Evolutionary conservation across 1,140 invertebrate species (phyloP).

Genomic region (Macrobrachium rosenbergii): DNA sequence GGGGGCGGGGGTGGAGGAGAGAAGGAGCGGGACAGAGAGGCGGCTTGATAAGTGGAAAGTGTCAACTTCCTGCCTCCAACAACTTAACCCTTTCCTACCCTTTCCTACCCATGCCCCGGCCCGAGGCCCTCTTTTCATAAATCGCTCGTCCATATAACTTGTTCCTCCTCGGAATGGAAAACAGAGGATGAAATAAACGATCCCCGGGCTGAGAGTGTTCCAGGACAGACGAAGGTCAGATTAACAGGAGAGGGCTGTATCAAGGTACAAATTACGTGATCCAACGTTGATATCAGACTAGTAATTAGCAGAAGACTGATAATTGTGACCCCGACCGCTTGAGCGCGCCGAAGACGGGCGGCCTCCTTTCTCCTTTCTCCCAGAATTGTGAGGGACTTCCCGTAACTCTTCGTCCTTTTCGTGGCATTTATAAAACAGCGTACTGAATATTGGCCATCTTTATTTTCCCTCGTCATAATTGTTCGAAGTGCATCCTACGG

Average conservation of each 20-base stretch:
- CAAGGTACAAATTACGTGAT: constrained; percentile 64
- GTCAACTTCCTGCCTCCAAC: not conserved
- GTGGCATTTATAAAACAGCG: not conserved
- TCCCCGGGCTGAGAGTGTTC: constrained; percentile 9
- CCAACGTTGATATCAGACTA: constrained; percentile 60
- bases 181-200: too few relatives aligned
- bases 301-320: constrained; percentile 59
- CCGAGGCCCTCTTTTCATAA: not conserved
- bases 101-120: not conserved
- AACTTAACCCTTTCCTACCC: not conserved
- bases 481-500: too few relatives aligned
- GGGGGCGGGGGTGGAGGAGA: not conserved
- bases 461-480: too few relatives aligned
- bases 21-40: not conserved
- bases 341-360: not conserved
- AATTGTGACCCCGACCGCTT: constrained; percentile 52
- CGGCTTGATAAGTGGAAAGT: not conserved
- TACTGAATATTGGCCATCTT: not conserved
- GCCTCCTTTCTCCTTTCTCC: not conserved
- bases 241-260: constrained; percentile 52
- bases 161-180: too few relatives aligned
- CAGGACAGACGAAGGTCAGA: constrained; percentile 61
- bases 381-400: not conserved
- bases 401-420: not conserved
- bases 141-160: not conserved